These are phyloP conservation scores for Himantopus leucocephalus DNA, from an alignment of 2,113 vertebrate species.

Conservation along the genomic window DNA sequence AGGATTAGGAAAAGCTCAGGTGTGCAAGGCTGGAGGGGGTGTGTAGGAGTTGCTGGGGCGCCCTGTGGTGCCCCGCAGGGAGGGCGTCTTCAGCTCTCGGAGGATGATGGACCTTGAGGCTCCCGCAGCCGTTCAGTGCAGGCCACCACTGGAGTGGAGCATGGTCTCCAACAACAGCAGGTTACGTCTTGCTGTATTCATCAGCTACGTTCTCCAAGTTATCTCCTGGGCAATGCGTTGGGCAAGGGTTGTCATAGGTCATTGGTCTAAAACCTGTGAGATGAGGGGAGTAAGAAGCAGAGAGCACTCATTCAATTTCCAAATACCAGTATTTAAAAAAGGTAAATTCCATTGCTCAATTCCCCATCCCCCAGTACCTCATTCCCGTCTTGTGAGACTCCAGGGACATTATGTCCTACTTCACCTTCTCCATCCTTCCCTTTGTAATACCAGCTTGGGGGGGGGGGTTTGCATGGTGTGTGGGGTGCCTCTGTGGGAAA, in stretches of 20 bases:
- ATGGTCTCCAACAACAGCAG: not conserved
- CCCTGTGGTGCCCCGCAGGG: not conserved
- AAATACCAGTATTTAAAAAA: not conserved
- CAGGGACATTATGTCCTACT: not conserved
- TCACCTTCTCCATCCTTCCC: not conserved
- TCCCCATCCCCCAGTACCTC: not conserved
- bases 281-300: not conserved
- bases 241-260: not conserved
- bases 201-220: not conserved
- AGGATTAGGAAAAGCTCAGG: not conserved
- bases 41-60: not conserved
- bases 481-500: not conserved
- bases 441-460: accelerated
- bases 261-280: not conserved
- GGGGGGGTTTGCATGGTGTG: not conserved
- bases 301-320: not conserved
- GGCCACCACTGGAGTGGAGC: accelerated
- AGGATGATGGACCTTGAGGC: not conserved
- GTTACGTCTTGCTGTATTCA: not conserved
- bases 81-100: not conserved
- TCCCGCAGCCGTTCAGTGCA: accelerated
- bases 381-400: not conserved
- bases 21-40: not conserved
- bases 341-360: not conserved
- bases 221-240: not conserved